Evolutionary conservation across 2,113 vertebrate genomes (phyloP).

Genomic region (Atrichornis clamosus): DNA sequence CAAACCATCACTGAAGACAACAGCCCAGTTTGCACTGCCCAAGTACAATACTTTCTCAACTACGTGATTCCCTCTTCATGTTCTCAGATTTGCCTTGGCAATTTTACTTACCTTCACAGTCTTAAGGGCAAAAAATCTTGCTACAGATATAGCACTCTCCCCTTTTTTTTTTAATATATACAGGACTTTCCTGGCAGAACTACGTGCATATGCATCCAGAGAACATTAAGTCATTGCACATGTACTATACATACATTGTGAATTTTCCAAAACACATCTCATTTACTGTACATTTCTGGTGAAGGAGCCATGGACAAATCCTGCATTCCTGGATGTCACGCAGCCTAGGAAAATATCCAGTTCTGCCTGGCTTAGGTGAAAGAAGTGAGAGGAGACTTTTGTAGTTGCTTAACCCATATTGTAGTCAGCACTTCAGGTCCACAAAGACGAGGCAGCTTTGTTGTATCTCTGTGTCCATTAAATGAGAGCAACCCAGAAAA

Average conservation of each 20-base stretch:
- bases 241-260: not conserved
- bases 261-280: slow-evolving; percentile 48
- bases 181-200: slow-evolving; percentile 28
- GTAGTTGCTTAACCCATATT: not conserved
- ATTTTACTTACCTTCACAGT: not conserved
- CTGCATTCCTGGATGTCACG: not conserved
- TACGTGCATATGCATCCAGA: not conserved
- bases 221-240: slow-evolving; percentile 38
- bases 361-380: slow-evolving; percentile 15
- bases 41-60: not conserved
- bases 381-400: not conserved
- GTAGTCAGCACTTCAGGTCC: not conserved
- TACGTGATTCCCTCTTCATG: not conserved
- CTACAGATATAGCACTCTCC: not conserved
- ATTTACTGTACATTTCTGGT: slow-evolving; percentile 24
- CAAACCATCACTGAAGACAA: not conserved
- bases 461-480: not conserved
- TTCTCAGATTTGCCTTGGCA: not conserved
- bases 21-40: not conserved
- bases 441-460: not conserved
- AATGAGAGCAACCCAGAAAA: not conserved
- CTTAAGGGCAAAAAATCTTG: not conserved
- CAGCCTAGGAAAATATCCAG: slow-evolving; percentile 12
- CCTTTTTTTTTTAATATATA: not conserved
- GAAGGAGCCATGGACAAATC: slow-evolving; percentile 33